These are phyloP conservation scores for Drosophila aldrichi DNA, from an alignment of 2,888 invertebrate species.

Conservation along the genomic window DNA sequence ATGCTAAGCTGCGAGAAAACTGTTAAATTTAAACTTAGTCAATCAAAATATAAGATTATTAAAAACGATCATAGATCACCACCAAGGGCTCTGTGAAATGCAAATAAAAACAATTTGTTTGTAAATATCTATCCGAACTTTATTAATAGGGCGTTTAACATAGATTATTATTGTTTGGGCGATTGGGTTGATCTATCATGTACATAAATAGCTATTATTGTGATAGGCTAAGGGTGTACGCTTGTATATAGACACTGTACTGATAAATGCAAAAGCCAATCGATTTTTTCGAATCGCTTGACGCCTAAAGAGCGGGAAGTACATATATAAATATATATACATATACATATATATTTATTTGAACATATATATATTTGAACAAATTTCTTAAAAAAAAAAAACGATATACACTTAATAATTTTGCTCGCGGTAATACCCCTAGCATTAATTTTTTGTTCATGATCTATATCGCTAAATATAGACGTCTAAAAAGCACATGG, in stretches of 20 bases:
- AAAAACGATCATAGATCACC: not conserved
- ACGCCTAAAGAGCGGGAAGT: slow-evolving; percentile 5
- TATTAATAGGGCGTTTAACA: slow-evolving; percentile 41
- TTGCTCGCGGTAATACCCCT: slow-evolving; percentile 24
- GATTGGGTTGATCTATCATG: slow-evolving; percentile 21
- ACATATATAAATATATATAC: not conserved
- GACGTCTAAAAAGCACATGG: slow-evolving; percentile 72
- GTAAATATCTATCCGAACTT: slow-evolving; percentile 47
- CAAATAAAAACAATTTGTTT: not conserved
- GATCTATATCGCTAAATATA: slow-evolving; percentile 56
- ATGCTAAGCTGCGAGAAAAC: not conserved
- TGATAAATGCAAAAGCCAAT: slow-evolving; percentile 40
- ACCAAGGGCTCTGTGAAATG: not conserved
- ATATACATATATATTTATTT: slow-evolving; percentile 9
- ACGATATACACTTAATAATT: slow-evolving; percentile 30
- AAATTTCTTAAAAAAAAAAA: slow-evolving; percentile 31
- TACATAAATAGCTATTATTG: slow-evolving; percentile 13
- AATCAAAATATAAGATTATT: too few species aligned
- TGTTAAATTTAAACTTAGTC: not conserved
- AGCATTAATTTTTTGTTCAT: slow-evolving; percentile 7
- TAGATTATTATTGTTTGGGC: slow-evolving; percentile 31
- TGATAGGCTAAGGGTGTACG: slow-evolving; percentile 7
- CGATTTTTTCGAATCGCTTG: slow-evolving; percentile 16
- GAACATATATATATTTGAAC: slow-evolving; percentile 13
- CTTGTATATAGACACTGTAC: slow-evolving; percentile 14